Base-by-base conservation (phyloP, 2,888 invertebrate genomes). In the Andrena hattorfiana region DNA sequence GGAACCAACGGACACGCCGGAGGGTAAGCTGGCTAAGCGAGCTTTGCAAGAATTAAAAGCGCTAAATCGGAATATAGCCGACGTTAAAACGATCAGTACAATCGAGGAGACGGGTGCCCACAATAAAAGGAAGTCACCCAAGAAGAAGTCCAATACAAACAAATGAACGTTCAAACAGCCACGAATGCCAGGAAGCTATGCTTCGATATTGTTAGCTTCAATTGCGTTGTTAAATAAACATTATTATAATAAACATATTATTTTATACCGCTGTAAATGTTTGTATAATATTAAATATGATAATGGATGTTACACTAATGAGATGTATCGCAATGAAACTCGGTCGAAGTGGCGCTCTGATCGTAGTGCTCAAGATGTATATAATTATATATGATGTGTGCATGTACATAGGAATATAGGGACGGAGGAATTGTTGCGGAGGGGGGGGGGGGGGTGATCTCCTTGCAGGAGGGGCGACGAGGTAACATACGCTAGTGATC, bases 1-100 rank as follows among this genome's bases (percentile, higher is more conserved):
- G 80, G 97, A 97, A 92, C 97, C 97, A 0, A 94, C 95, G 0
- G 95, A 95, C 48, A 96, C 97, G 23, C 97, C 97, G 0, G 97
- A 97, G 93, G 97, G 97, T 0, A 94, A 95, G 88, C 92, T 97
- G 32, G 96, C 96, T 5, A 95, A 95, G 70, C 95, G 95, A 85
- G 97, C 97, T n/a, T 92, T 97, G 23, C 95, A 95, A 77, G 96
- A 97, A 87, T 94, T 96, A 74, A 95, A 95, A 89, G 95, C 95
- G 0, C 90, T 97, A 32, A 95, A 95, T 89, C 94, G 94, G 20
- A 95, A 95, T 7, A 95, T 96, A 89, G 91, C 79, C 8, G 92
- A 92, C 42, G 86, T 91, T 2, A 88, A 85, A 74, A 63, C 74
- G 68, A 26, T 49, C 10, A 1, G 20, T 54, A 20, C 32, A 54